Percentiles rank a stretch among this genome's conserved stretches.
These are phyloP conservation scores for Lycocerus yunnanus DNA, from an alignment of 2,888 invertebrate genomes.

Conservation along the genomic window DNA sequence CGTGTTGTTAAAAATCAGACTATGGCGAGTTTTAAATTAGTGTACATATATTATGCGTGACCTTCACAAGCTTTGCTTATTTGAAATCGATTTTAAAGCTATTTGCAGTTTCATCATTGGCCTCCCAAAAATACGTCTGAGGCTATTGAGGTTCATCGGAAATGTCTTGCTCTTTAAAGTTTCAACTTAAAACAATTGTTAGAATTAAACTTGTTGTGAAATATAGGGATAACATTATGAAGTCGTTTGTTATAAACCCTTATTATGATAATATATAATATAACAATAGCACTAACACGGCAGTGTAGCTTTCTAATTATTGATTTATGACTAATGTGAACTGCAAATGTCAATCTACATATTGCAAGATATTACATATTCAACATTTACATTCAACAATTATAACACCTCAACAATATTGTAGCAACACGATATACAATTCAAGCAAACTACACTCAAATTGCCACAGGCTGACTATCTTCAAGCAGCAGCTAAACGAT, in stretches of 20 bases:
- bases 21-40: background rate
- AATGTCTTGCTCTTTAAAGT: background rate
- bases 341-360: background rate
- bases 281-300: background rate
- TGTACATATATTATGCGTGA: background rate
- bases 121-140: background rate
- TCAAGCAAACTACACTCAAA: conserved; percentile 29
- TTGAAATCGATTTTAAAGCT: background rate
- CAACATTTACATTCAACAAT: conserved; percentile 20
- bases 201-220: background rate
- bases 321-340: background rate
- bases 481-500: conserved; percentile 40
- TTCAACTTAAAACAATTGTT: background rate
- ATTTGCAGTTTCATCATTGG: background rate
- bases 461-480: conserved; percentile 36
- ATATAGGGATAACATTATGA: background rate
- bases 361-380: conserved; percentile 10
- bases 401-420: conserved; percentile 21
- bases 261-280: background rate
- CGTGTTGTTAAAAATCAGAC: background rate
- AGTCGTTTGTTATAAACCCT: background rate
- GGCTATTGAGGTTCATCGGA: background rate
- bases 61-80: background rate
- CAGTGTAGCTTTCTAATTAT: background rate
- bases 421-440: conserved; percentile 18